Base-by-base conservation (phyloP, 2,797 vertebrate genomes). In the Chaetophractus vellerosus region DNA sequence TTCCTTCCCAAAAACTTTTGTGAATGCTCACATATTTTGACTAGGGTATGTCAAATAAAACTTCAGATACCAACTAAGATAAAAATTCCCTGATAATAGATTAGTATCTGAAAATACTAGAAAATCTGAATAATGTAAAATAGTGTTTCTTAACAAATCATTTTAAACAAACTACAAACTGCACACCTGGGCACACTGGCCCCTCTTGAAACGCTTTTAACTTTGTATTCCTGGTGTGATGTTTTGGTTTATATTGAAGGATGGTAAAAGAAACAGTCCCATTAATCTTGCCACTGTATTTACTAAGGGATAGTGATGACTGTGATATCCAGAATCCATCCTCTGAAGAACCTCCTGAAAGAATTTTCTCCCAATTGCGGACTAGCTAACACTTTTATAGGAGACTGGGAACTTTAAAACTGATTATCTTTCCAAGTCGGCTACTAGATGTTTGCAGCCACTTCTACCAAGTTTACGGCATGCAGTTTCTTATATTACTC, bases 21-120 rank as follows among this genome's bases (percentile, higher is more conserved):
- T 87, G 80, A 66, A 10, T 88, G n/a, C 19, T 79, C n/a, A 59
- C 57, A 41, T 48, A 61, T 86, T 91, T 64, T 93, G 52, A 92
- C 50, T 15, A 75, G 41, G 23, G 21, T 52, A 36, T 90, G 41
- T 23, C 45, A 91, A 79, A 50, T 59, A 79, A 55, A 88, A 81
- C 24, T 41, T 91, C 50, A 71, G 28, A 1, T 80, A 55, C 31
- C 57, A 74, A 68, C 36, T 79, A 91, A 6, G 16, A 78, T 95
- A 68, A 87, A 91, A 93, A 64, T 74, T 72, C 24, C 63, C 48
- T 83, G 48, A 36, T 83, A 55, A 36, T 41, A 59, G 2, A 57
- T 61, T 61, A 71, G 23, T 68, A 74, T 74, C 41, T 69, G 83
- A 91, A 88, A 91, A 90, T 21, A 81, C 36, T 94, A 78, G 76